A percentile compares a stretch with the other conserved stretches of the same genome.
These are phyloP conservation scores for Doryteuthis pealeii DNA, from an alignment of 1,140 invertebrate genomes.

Conservation along the genomic window DNA sequence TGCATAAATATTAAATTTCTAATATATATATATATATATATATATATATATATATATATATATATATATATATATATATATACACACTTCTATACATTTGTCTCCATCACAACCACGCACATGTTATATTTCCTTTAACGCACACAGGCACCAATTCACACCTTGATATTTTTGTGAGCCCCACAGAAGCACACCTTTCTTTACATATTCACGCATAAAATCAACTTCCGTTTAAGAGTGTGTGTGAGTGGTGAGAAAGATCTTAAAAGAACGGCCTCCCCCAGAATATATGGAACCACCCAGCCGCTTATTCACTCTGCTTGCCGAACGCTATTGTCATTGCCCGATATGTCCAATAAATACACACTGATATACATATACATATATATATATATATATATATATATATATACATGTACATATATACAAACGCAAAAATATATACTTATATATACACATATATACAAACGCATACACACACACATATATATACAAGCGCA, in stretches of 20 bases:
- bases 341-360: neutral
- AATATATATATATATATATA: neutral
- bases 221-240: too few species aligned
- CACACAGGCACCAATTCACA: too few species aligned
- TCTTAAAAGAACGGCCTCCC: too few species aligned
- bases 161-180: too few species aligned
- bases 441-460: neutral
- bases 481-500: neutral
- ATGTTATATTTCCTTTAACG: too few species aligned
- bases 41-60: neutral
- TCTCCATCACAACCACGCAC: neutral
- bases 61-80: constrained; percentile 4
- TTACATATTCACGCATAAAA: too few species aligned
- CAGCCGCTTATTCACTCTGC: too few species aligned
- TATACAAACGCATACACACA: neutral
- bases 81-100: neutral
- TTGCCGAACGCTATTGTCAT: too few species aligned
- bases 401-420: constrained; percentile 1
- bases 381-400: constrained; percentile 7
- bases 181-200: too few species aligned
- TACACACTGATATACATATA: neutral
- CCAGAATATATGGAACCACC: too few species aligned
- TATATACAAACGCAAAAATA: neutral
- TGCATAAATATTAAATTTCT: neutral
- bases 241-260: too few species aligned